Conservation (phyloP, 2,113 vertebrate genomes). For the Odontesthes bonariensis region DNA sequence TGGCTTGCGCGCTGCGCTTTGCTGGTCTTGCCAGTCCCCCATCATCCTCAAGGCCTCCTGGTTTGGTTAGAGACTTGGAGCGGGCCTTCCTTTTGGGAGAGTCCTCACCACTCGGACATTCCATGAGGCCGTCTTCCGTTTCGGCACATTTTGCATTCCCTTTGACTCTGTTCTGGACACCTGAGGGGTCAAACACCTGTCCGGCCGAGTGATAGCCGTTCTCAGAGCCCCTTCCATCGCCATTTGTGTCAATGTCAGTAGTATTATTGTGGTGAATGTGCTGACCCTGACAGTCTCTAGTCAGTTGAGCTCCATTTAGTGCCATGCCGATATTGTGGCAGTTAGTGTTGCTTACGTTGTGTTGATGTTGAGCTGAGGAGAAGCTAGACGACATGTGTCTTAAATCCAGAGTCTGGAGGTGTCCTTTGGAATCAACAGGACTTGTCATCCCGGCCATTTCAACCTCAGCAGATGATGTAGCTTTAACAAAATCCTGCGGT, state of each 20-base stretch:
- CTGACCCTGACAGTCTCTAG: conserved; percentile 85
- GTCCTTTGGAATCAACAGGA: conserved; percentile 86
- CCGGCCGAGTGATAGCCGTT: conserved; percentile 83
- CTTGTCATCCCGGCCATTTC: conserved; percentile 85
- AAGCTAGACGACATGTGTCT: conserved; percentile 89
- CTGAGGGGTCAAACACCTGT: conserved; percentile 80
- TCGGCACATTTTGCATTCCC: conserved; percentile 74
- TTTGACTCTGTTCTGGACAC: conserved; percentile 73
- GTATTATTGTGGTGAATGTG: conserved; percentile 80
- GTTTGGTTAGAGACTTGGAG: conserved; percentile 86
- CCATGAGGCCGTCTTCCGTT: conserved; percentile 85
- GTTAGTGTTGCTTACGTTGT: conserved; percentile 87
- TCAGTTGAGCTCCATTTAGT: conserved; percentile 89
- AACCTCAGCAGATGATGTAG: conserved; percentile 84
- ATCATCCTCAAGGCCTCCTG: conserved; percentile 83
- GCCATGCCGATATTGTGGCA: conserved; percentile 86
- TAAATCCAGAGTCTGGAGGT: conserved; percentile 87
- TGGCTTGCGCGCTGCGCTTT: conserved; percentile 87
- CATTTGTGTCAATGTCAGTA: conserved; percentile 84
- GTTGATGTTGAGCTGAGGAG: conserved; percentile 82
- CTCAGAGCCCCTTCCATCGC: conserved; percentile 80
- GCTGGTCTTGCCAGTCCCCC: conserved; percentile 80
- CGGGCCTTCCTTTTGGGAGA: conserved; percentile 89
- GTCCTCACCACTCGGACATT: conserved; percentile 80
- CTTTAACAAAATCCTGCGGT: conserved; percentile 94